Base-by-base conservation (phyloP, 2,888 invertebrate genomes). In the Watsonalla binaria region DNA sequence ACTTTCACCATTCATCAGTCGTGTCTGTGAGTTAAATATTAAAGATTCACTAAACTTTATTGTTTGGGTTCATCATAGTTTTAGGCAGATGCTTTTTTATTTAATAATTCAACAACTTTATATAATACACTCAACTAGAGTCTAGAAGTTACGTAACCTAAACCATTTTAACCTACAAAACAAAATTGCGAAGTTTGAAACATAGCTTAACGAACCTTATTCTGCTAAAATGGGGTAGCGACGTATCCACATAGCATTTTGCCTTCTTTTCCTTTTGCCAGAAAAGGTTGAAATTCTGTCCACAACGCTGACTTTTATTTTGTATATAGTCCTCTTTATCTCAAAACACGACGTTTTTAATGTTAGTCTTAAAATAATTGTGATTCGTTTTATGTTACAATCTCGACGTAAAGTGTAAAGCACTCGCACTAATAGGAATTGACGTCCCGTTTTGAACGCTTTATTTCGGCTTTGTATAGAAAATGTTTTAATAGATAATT, bases 1-100 rank as follows among this genome's bases (percentile, higher is more conserved):
- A 64, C 65, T 71, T 70, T 66, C 60, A 66, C 57, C 56, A 51
- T 70, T 66, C 60, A 66, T 57, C 56, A 51, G 46, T 49, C 60
- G 56, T 62, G 58, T 60, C 64, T 57, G 54, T 53, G 54, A 64
- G 66, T 64, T 68, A 72, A 74, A 76, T 76, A 75, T 74, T 72
- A 76, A 76, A 77, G 71, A 70, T 66, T 70, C 62, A 60, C 65
- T 61, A 63, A 55, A 55, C 53, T 58, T 63, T 55, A 53, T 53
- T 54, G 55, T 57, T 65, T 61, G 55, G 56, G 59, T 63, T 62
- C 59, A 54, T 61, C 60, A 60, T 59, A 37, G 37, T 57, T 51
- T 46, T 11, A 13, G 45, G 13, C 14, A 14, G 45, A 13, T 45
- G 51, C 47, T 45, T 45, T 51, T 54, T 54, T 47, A 7, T 7